Base-by-base conservation (phyloP, 2,888 invertebrate species). In the Podotricha telesiphe region DNA sequence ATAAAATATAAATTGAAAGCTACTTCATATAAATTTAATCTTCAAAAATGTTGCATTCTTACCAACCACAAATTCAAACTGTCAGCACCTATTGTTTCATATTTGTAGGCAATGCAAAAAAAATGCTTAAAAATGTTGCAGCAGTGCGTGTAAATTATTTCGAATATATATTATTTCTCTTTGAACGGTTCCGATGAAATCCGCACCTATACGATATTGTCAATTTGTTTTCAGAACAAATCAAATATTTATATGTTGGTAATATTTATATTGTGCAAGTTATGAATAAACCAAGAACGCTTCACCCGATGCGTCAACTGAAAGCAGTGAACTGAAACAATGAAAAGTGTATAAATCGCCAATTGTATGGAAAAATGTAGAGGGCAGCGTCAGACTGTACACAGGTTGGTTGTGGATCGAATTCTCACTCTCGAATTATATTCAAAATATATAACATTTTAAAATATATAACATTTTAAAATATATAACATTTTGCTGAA, bases 171-270 rank as follows among this genome's bases (percentile, higher is more conserved):
- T 34, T 55, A 34, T 34, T 34, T 3, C 8, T n/a, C 17, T 55
- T 55, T n/a, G 34, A 55, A 55, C 17, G 34, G 10, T 10, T n/a
- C 53, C 17, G 28, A 55, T 55, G 17, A 34, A 55, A 34, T 55
- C 28, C 53, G 17, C 53, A 34, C n/a, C n/a, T n/a, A 53, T n/a
- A 34, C 53, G 53, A 53, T 53, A 53, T 53, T 53, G 53, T 53
- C 53, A 53, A 53, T 34, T 34, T 53, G 53, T 34, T 55, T 55
- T 34, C 53, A 17, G 34, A 55, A 55, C 34, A 34, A 55, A 55
- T 55, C n/a, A 55, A 55, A 55, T 55, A 55, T 55, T 51, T 51
- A 28, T 51, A 28, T 22, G n/a, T 51, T 28, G 51, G 7, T 51
- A 51, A 51, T 51, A 51, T 51, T 55, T 55, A 34, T 55, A 17